Conservation (phyloP, 2,113 vertebrate species). For the Zonotrichia leucophrys region DNA sequence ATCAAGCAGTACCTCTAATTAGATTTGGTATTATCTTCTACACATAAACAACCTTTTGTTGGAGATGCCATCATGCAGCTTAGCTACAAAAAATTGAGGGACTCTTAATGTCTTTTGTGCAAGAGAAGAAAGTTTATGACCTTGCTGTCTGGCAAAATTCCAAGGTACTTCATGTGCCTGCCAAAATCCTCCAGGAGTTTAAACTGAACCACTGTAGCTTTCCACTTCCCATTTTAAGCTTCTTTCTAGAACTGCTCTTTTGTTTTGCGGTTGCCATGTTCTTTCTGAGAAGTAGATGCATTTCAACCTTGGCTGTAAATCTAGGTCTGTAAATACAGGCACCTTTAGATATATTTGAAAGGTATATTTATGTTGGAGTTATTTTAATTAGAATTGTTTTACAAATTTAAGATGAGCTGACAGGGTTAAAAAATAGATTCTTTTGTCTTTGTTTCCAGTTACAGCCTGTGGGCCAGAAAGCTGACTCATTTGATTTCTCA, state of each 20-base stretch:
- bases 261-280: neutral
- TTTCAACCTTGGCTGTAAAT: neutral
- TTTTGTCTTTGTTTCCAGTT: constrained; percentile 71
- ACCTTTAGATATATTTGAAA: neutral
- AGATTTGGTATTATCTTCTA: constrained; percentile 7
- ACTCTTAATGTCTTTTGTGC: neutral
- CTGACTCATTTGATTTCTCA: constrained; percentile 73
- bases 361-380: neutral
- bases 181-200: constrained; percentile 42
- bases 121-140: constrained; percentile 3
- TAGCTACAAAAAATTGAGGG: neutral
- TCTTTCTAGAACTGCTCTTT: neutral
- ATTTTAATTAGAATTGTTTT: neutral
- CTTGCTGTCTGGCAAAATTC: neutral
- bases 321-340: neutral
- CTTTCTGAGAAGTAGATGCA: neutral
- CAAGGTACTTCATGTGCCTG: constrained; percentile 35
- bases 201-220: constrained; percentile 9
- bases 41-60: neutral
- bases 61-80: neutral
- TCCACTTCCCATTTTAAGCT: constrained; percentile 34
- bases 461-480: constrained; percentile 85
- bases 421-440: neutral
- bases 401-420: neutral
- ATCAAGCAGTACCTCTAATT: neutral